Conservation (phyloP, 2,888 invertebrate species). For the Microctonus aethiopoides region DNA sequence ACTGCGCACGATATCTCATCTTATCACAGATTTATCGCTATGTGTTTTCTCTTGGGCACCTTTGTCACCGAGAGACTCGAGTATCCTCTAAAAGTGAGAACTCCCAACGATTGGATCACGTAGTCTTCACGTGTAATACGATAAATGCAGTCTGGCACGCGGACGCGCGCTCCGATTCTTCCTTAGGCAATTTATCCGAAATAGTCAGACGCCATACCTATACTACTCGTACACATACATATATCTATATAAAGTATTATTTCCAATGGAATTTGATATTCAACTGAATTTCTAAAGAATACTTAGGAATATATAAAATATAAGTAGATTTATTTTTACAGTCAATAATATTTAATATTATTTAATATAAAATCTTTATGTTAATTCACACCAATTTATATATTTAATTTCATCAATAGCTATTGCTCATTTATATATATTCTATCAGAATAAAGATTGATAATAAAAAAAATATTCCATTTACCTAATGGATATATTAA, state of each 20-base stretch:
- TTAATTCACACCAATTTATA: too few relatives aligned
- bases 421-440: too few relatives aligned
- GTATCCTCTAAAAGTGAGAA: neutral
- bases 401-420: too few relatives aligned
- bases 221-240: too few relatives aligned
- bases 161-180: neutral
- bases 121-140: conserved; percentile 17
- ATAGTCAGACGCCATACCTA: neutral
- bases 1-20: neutral
- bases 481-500: too few relatives aligned
- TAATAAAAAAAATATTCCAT: neutral
- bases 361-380: too few relatives aligned
- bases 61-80: conserved; percentile 12
- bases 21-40: conserved; percentile 25
- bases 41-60: conserved; percentile 7
- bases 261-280: conserved; percentile 8
- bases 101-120: conserved; percentile 30
- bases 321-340: neutral
- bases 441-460: too few relatives aligned
- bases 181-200: neutral
- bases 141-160: conserved; percentile 16
- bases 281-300: neutral
- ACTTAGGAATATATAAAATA: neutral
- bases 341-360: too few relatives aligned
- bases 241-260: neutral